phyloP scores from a whole-genome alignment of 1,140 invertebrate genomes.

The Chymomyza costata region DNA sequence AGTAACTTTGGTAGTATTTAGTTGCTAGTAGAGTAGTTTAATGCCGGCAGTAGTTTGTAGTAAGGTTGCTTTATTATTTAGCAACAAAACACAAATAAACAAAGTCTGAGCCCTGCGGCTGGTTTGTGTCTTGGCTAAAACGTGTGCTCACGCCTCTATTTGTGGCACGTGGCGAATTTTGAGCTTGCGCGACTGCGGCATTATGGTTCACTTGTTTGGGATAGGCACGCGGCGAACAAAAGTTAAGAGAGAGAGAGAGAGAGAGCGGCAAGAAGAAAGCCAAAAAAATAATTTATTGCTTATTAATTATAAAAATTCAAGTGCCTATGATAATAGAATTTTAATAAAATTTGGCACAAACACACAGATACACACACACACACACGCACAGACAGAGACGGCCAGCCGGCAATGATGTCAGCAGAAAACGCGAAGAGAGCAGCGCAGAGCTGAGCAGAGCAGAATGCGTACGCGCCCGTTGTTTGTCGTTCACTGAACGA shows the following conservation, averaged over 20 bases:
- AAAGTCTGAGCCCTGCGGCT: too few species aligned
- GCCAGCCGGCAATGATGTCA: conserved; percentile 32
- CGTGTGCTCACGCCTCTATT: too few species aligned
- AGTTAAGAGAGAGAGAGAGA: conserved; percentile 7
- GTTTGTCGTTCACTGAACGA: conserved; percentile 61
- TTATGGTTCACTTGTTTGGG: too few species aligned
- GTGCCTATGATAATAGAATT: conserved; percentile 30
- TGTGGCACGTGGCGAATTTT: too few species aligned
- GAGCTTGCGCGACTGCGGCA: too few species aligned
- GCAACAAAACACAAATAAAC: too few species aligned
- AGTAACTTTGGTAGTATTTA: too few species aligned
- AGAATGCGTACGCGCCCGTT: conserved; percentile 61
- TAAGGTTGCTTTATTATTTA: too few species aligned
- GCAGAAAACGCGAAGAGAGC: conserved; percentile 28
- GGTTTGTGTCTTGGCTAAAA: too few species aligned
- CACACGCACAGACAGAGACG: neutral
- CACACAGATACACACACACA: too few species aligned
- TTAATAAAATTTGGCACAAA: conserved; percentile 8
- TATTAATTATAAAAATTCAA: conserved; percentile 5
- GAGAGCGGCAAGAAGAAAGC: neutral
- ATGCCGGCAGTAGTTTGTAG: too few species aligned
- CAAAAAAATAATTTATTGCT: conserved; percentile 1
- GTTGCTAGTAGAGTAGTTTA: too few species aligned
- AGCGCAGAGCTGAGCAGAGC: conserved; percentile 16
- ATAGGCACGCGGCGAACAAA: conserved; percentile 13